These are phyloP conservation scores for Gopherus flavomarginatus DNA, from an alignment of 2,113 vertebrate species.

Conservation along the genomic window DNA sequence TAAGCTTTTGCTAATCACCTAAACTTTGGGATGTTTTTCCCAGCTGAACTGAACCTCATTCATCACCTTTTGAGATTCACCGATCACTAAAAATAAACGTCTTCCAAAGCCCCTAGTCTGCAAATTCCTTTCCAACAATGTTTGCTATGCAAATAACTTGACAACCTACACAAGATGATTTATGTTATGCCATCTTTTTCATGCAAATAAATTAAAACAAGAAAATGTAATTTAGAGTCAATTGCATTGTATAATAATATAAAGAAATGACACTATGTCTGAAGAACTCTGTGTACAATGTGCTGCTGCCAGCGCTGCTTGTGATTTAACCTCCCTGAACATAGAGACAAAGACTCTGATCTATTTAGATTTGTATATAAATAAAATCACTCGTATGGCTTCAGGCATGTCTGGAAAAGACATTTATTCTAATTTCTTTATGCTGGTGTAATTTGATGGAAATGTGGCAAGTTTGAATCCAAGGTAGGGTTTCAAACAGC, in stretches of 20 bases:
- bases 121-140: constrained; percentile 61
- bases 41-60: background rate
- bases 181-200: constrained; percentile 45
- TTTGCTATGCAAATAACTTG: constrained; percentile 71
- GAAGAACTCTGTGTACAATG: background rate
- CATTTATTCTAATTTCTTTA: background rate
- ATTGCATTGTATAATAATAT: constrained; percentile 15
- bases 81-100: background rate
- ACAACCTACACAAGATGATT: constrained; percentile 47
- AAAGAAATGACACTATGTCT: background rate
- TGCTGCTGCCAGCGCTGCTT: background rate
- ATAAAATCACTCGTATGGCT: background rate
- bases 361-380: constrained; percentile 6
- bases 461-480: background rate
- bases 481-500: fast-evolving
- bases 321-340: background rate
- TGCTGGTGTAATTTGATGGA: background rate
- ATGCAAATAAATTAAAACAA: constrained; percentile 69
- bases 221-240: constrained; percentile 52
- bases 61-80: constrained; percentile 40
- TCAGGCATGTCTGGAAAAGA: background rate
- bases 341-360: background rate
- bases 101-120: constrained; percentile 30
- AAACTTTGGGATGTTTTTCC: background rate
- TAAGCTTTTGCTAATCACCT: background rate